Evolutionary conservation across 2,888 invertebrate species (phyloP).

Genomic region (Heliconius sara): DNA sequence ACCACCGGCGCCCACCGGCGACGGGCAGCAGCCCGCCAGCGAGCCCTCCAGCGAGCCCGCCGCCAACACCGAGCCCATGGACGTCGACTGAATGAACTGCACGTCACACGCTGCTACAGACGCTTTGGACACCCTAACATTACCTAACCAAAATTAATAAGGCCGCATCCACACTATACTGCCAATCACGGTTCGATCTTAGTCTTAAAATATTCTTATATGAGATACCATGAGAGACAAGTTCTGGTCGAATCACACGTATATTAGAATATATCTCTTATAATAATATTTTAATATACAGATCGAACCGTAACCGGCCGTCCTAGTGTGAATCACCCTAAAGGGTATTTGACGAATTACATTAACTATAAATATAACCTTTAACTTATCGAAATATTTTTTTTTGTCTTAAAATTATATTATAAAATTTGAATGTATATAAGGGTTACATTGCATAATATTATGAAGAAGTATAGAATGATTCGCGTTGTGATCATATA

Average conservation of each 20-base stretch:
- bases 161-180: no score
- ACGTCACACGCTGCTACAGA: not conserved
- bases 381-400: not conserved
- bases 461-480: not conserved
- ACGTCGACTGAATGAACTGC: constrained; percentile 75
- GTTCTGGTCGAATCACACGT: no score
- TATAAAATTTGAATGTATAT: not conserved
- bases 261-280: no score
- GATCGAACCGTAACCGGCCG: no score
- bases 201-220: no score
- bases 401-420: not conserved
- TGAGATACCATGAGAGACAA: no score
- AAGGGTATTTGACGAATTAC: constrained; percentile 25
- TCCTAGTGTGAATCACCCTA: no score
- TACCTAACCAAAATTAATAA: constrained; percentile 6
- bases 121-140: constrained; percentile 20
- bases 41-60: constrained; percentile 46
- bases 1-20: constrained; percentile 63
- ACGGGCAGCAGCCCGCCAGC: constrained; percentile 51
- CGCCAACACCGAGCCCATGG: constrained; percentile 73
- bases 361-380: not conserved
- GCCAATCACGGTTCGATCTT: no score
- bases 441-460: not conserved
- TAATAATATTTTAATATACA: no score
- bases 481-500: not conserved